Evolutionary conservation across 2,797 vertebrate genomes (phyloP).

Genomic region (Neomorphus geoffroyi): DNA sequence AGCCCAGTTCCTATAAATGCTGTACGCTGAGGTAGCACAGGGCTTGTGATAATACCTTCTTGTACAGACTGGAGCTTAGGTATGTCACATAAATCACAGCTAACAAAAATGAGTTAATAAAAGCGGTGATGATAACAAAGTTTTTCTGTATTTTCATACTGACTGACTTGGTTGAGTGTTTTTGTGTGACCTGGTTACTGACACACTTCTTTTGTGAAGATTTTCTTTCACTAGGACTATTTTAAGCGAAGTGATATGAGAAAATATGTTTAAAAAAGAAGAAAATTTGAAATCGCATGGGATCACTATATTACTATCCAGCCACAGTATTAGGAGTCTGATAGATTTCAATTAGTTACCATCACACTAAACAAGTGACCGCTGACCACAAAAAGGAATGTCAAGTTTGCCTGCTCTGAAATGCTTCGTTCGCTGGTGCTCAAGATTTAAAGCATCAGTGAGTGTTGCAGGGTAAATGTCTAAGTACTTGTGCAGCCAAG

Average conservation of each 20-base stretch:
- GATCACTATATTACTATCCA: neutral
- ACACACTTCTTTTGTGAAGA: neutral
- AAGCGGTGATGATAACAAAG: neutral
- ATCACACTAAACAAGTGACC: neutral
- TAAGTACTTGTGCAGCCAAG: neutral
- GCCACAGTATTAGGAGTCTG: neutral
- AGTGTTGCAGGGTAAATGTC: neutral
- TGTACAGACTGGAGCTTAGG: neutral
- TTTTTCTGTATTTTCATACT: neutral
- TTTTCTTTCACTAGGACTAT: neutral
- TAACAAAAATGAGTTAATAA: neutral
- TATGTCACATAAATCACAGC: neutral
- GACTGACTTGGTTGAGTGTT: neutral
- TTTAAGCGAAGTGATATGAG: neutral
- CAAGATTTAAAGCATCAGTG: neutral
- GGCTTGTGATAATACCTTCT: neutral
- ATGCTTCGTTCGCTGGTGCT: neutral
- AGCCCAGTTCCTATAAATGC: neutral
- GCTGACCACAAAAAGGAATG: neutral
- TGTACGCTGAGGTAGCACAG: neutral
- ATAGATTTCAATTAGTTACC: neutral
- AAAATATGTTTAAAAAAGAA: neutral
- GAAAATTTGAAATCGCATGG: neutral
- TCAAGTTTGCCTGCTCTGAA: neutral
- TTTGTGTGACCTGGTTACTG: neutral